phyloP scores from a whole-genome alignment of 1,140 invertebrate genomes.

The Aporrectodea caliginosa region DNA sequence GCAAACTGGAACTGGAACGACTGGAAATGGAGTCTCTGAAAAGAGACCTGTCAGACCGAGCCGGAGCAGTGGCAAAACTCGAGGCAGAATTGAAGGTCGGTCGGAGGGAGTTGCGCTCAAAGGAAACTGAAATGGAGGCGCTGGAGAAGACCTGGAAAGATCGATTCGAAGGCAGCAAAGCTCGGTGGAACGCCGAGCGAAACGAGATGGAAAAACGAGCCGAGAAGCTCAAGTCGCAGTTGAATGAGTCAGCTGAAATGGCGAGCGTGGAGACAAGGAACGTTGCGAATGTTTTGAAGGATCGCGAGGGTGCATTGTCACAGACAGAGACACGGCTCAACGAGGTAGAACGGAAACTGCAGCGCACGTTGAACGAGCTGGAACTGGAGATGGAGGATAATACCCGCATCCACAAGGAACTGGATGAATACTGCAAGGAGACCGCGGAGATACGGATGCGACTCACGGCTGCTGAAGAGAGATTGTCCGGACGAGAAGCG shows the following conservation, averaged over 20 bases:
- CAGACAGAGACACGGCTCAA: conserved; percentile 51
- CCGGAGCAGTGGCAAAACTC: background rate
- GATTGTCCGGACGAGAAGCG: background rate
- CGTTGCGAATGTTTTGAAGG: conserved; percentile 43
- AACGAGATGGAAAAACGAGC: background rate
- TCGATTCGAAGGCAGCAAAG: background rate
- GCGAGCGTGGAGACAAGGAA: conserved; percentile 34
- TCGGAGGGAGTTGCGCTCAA: background rate
- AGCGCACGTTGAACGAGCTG: conserved; percentile 42
- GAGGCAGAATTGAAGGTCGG: background rate
- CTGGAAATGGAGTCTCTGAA: background rate
- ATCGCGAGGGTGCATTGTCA: conserved; percentile 48
- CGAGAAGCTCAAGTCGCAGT: background rate
- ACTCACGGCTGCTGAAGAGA: background rate
- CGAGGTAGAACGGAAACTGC: conserved; percentile 47
- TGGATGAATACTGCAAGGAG: background rate
- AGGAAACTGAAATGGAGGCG: background rate
- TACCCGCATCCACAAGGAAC: background rate
- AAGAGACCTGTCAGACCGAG: background rate
- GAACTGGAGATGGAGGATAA: conserved; percentile 22
- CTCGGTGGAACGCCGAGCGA: conserved; percentile 12
- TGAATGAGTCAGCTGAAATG: too few species aligned
- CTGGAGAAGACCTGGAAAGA: conserved; percentile 3
- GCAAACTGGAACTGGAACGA: background rate
- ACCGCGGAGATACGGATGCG: background rate